A percentile compares a stretch with the other conserved stretches of the same genome.
These are phyloP conservation scores for Drosophila yooni DNA, from an alignment of 2,888 invertebrate genomes.

Conservation along the genomic window DNA sequence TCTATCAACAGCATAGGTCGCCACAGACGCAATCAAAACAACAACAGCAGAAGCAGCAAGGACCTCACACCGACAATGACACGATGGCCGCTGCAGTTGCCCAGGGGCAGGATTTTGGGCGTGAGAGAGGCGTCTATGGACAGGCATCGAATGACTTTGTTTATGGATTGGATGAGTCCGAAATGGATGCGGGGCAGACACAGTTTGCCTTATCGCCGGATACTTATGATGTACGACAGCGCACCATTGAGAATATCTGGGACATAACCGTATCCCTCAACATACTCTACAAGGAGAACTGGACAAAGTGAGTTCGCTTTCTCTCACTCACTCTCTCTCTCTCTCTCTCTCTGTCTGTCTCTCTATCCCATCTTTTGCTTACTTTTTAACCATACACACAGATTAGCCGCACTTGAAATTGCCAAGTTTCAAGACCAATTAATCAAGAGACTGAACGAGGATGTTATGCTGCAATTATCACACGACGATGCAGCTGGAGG, in stretches of 20 bases:
- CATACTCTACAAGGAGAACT: slow-evolving; percentile 95
- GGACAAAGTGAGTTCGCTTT: slow-evolving; percentile 90
- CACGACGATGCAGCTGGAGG: slow-evolving; percentile 85
- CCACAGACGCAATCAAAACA: slow-evolving; percentile 25
- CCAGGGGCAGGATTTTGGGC: slow-evolving; percentile 49
- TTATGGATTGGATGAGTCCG: slow-evolving; percentile 80
- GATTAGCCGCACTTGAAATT: slow-evolving; percentile 85
- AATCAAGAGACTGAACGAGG: slow-evolving; percentile 91
- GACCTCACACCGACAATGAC: slow-evolving; percentile 75
- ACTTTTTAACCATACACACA: slow-evolving; percentile 41
- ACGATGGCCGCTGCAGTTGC: slow-evolving; percentile 68
- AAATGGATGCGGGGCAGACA: slow-evolving; percentile 62
- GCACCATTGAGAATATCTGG: slow-evolving; percentile 95
- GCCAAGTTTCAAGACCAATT: slow-evolving; percentile 93
- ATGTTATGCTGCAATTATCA: slow-evolving; percentile 89
- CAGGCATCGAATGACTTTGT: slow-evolving; percentile 75
- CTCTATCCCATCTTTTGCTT: neutral
- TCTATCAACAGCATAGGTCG: slow-evolving; percentile 66
- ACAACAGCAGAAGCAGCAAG: slow-evolving; percentile 31
- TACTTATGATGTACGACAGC: slow-evolving; percentile 87
- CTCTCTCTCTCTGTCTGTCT: neutral
- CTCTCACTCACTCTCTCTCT: neutral
- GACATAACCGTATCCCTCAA: slow-evolving; percentile 94
- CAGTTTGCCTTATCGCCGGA: slow-evolving; percentile 83
- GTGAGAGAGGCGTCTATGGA: slow-evolving; percentile 42